Conservation (phyloP, 37 sponge, comb jelly and placozoan genomes). For the Chondrilla cf. caribensis region DNA sequence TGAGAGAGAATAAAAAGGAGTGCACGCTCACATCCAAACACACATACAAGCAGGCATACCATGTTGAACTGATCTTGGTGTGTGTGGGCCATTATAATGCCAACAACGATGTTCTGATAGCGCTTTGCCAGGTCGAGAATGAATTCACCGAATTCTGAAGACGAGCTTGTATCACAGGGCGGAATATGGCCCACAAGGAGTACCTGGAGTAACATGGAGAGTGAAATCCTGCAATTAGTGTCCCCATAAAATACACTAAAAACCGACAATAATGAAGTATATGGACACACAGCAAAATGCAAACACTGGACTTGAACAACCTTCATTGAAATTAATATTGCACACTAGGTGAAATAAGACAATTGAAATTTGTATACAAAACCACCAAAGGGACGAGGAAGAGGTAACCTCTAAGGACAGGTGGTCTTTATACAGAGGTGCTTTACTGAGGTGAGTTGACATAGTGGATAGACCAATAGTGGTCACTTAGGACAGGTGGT, state of each 20-base stretch:
- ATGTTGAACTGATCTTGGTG: conserved; percentile 74
- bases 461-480: too few species aligned
- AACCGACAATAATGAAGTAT: background rate
- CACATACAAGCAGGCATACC: conserved; percentile 21
- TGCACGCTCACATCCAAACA: background rate
- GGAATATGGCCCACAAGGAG: conserved; percentile 70
- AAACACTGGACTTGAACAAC: background rate
- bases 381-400: too few species aligned
- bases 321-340: too few species aligned
- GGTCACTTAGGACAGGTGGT: too few species aligned
- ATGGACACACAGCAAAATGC: background rate
- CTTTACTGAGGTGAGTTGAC: too few species aligned
- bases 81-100: conserved; percentile 74
- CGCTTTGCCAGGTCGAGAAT: conserved; percentile 44
- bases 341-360: too few species aligned
- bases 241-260: background rate
- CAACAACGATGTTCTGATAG: conserved; percentile 63
- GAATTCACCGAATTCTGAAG: conserved; percentile 47
- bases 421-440: too few species aligned
- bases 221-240: background rate
- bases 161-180: conserved; percentile 51
- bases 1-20: background rate
- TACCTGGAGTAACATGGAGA: conserved; percentile 30
- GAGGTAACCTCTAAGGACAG: too few species aligned
- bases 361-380: too few species aligned